Conservation (phyloP, 2,888 invertebrate species). For the Cheilosia urbana region DNA sequence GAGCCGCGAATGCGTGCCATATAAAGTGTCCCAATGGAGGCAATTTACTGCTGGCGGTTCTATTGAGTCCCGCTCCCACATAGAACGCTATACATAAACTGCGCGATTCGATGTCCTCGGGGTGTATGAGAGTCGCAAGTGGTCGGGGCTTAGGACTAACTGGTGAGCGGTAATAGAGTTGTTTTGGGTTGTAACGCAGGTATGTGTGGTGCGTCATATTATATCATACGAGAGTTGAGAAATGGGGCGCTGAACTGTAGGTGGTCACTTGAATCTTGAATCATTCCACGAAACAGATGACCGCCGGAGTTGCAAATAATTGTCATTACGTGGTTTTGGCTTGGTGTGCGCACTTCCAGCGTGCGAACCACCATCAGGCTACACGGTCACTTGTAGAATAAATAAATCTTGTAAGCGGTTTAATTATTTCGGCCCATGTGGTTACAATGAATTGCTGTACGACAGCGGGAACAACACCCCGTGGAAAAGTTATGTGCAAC, state of each 20-base stretch:
- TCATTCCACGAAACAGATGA: constrained; percentile 44
- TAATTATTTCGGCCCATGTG: constrained; percentile 64
- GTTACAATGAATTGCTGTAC: constrained; percentile 49
- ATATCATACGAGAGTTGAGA: neutral
- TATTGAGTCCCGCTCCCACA: constrained; percentile 39
- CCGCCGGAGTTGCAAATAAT: constrained; percentile 49
- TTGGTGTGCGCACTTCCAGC: constrained; percentile 20
- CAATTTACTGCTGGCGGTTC: constrained; percentile 27
- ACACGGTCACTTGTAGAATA: constrained; percentile 34
- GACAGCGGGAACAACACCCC: constrained; percentile 57
- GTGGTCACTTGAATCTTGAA: constrained; percentile 44
- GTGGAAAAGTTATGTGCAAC: constrained; percentile 35
- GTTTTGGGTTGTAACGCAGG: constrained; percentile 31
- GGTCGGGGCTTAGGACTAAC: neutral
- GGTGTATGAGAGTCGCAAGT: constrained; percentile 26
- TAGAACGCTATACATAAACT: neutral
- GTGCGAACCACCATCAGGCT: constrained; percentile 33
- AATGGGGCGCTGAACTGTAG: constrained; percentile 45
- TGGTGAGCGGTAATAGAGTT: constrained; percentile 52
- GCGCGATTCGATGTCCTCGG: constrained; percentile 15
- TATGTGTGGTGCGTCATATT: constrained; percentile 13
- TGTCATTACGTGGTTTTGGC: constrained; percentile 63
- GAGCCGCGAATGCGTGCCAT: constrained; percentile 33
- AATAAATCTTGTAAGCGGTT: constrained; percentile 68
- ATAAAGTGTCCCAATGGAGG: constrained; percentile 62